A percentile compares a stretch with the other conserved stretches of the same genome.
Conservation (phyloP, 1,140 invertebrate species). For the Stenopsyche tienmushanensis region DNA sequence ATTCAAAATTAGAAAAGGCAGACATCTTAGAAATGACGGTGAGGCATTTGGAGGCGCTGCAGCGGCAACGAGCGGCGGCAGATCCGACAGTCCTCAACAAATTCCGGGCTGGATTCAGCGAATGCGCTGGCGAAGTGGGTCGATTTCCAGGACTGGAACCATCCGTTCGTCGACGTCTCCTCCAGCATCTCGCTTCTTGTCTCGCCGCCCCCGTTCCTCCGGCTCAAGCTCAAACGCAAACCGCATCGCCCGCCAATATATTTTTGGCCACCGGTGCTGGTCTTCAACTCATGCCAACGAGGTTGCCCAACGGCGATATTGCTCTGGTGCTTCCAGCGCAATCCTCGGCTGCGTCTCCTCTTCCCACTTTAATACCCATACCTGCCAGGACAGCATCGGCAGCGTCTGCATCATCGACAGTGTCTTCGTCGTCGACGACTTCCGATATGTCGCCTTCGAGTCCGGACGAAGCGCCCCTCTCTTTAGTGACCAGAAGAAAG, state of each 20-base stretch:
- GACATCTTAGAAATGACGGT: slow-evolving; percentile 97
- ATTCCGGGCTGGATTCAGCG: slow-evolving; percentile 84
- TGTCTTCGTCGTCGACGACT: slow-evolving; percentile 50
- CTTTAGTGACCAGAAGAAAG: slow-evolving; percentile 68
- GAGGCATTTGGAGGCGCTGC: slow-evolving; percentile 83
- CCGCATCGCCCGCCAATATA: slow-evolving; percentile 49
- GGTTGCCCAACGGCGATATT: slow-evolving; percentile 76
- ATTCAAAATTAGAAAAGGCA: slow-evolving; percentile 95
- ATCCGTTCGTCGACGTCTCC: slow-evolving; percentile 67
- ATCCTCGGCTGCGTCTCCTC: slow-evolving; percentile 54
- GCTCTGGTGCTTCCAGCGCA: slow-evolving; percentile 71
- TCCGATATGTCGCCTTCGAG: slow-evolving; percentile 51
- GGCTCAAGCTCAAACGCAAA: slow-evolving; percentile 59
- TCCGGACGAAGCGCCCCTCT: slow-evolving; percentile 62
- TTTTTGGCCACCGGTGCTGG: slow-evolving; percentile 58
- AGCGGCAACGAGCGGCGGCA: slow-evolving; percentile 72
- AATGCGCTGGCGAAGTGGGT: slow-evolving; percentile 83
- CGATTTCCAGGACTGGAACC: slow-evolving; percentile 73
- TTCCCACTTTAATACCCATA: slow-evolving; percentile 69
- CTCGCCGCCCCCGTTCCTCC: slow-evolving; percentile 53
- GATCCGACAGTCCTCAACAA: slow-evolving; percentile 80
- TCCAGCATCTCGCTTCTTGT: slow-evolving; percentile 72
- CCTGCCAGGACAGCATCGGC: slow-evolving; percentile 69
- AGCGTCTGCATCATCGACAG: slow-evolving; percentile 61
- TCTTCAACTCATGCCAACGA: slow-evolving; percentile 76